phyloP scores from a whole-genome alignment of 2,888 invertebrate species.

The Patella caerulea region DNA sequence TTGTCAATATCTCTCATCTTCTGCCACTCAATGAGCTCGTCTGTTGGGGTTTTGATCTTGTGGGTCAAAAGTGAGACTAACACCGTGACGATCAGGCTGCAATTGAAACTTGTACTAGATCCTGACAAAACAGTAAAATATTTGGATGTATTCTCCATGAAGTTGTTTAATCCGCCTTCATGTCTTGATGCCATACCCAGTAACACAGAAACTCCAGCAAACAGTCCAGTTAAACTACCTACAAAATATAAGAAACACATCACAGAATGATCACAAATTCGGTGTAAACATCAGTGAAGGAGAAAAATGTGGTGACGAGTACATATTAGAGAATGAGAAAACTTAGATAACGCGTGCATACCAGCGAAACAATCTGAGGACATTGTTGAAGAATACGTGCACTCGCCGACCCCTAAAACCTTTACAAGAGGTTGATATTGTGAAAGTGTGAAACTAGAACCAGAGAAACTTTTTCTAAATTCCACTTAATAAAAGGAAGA shows the following conservation, averaged over 20 bases:
- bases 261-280: too few species aligned
- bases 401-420: too few species aligned
- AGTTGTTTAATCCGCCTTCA: constrained; percentile 50
- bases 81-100: constrained; percentile 54
- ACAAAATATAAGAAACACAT: constrained; percentile 16
- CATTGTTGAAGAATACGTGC: too few species aligned
- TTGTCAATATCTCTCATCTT: constrained; percentile 59
- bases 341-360: too few species aligned
- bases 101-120: constrained; percentile 49
- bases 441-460: too few species aligned
- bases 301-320: too few species aligned
- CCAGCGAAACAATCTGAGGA: too few species aligned
- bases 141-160: constrained; percentile 50
- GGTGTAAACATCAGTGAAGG: too few species aligned
- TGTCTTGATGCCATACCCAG: constrained; percentile 50
- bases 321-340: too few species aligned
- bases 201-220: constrained; percentile 46
- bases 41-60: constrained; percentile 39
- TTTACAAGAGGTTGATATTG: too few species aligned
- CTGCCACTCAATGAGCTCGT: constrained; percentile 50
- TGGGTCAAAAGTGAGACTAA: constrained; percentile 57
- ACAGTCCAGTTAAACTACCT: constrained; percentile 55
- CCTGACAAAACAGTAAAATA: constrained; percentile 57
- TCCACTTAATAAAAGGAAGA: too few species aligned
- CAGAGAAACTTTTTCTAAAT: too few species aligned